phyloP scores from a whole-genome alignment of 1,140 invertebrate genomes.

The Drosophila paulistorum region DNA sequence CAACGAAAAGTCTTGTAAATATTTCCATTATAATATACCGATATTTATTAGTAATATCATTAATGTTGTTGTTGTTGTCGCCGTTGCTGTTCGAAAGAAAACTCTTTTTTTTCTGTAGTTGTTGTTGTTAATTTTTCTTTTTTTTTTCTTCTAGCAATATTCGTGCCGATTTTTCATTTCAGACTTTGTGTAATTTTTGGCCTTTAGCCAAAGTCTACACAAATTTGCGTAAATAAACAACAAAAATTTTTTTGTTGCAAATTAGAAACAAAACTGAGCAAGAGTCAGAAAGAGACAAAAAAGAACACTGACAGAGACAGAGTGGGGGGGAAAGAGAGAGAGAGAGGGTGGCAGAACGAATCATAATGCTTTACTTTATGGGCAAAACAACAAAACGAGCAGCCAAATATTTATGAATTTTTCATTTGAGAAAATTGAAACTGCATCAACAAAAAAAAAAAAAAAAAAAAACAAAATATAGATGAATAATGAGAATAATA shows the following conservation, averaged over 20 bases:
- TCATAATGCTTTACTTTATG: conserved; percentile 47
- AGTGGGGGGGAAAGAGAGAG: not conserved
- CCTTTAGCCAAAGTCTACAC: conserved; percentile 69
- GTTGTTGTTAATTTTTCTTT: conserved; percentile 38
- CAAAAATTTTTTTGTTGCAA: conserved; percentile 71
- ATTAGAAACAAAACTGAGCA: conserved; percentile 43
- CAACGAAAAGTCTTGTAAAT: conserved; percentile 35
- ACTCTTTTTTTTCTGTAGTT: conserved; percentile 8
- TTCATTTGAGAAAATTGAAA: not conserved
- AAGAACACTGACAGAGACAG: not conserved
- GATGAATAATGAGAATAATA: not conserved
- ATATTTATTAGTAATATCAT: conserved; percentile 21
- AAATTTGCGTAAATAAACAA: conserved; percentile 79
- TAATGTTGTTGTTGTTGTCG: conserved; percentile 21
- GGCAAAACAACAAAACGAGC: conserved; percentile 25
- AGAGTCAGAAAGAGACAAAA: not conserved
- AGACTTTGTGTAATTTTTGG: conserved; percentile 63
- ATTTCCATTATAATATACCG: conserved; percentile 38
- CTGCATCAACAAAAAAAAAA: not conserved
- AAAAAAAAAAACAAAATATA: not conserved
- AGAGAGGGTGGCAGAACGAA: conserved; percentile 1
- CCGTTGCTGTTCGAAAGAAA: conserved; percentile 5
- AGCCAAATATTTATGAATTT: conserved; percentile 29
- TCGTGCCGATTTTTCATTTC: conserved; percentile 18
- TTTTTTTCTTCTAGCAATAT: conserved; percentile 33